A percentile compares a stretch with the other conserved stretches of the same genome.
phyloP scores from a whole-genome alignment of 2,888 invertebrate species.

The Coremacera marginata region DNA sequence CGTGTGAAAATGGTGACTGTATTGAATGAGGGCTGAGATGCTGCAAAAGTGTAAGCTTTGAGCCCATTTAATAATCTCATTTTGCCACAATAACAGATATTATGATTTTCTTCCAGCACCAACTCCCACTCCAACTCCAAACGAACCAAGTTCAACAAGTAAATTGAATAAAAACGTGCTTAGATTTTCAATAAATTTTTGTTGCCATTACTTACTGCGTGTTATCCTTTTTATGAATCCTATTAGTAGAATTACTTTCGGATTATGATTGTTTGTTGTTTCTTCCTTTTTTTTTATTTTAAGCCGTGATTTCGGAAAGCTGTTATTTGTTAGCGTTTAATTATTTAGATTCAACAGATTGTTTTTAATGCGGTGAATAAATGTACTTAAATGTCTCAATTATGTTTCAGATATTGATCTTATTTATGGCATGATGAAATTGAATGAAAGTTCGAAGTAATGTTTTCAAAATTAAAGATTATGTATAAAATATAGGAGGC shows the following conservation, averaged over 20 bases:
- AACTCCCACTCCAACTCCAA: conserved; percentile 8
- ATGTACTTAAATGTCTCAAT: neutral
- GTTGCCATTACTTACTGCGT: conserved; percentile 52
- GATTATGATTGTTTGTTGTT: conserved; percentile 47
- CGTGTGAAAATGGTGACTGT: neutral
- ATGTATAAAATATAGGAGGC: too few species aligned
- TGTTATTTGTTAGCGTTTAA: neutral
- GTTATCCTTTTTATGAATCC: conserved; percentile 55
- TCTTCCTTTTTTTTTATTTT: neutral
- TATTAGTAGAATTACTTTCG: conserved; percentile 54
- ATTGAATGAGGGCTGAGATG: too few species aligned
- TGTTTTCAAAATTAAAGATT: too few species aligned
- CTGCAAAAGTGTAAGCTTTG: neutral
- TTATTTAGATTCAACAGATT: neutral
- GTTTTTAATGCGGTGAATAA: neutral
- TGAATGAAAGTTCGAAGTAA: too few species aligned
- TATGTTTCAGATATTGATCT: neutral
- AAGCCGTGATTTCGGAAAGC: neutral
- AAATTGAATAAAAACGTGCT: conserved; percentile 61
- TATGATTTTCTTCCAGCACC: conserved; percentile 37
- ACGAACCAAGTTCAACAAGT: conserved; percentile 58
- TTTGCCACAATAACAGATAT: conserved; percentile 44
- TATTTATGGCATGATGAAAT: neutral
- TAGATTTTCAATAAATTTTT: conserved; percentile 54
- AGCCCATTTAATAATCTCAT: conserved; percentile 45